These are phyloP conservation scores for Stylophora pistillata DNA, from an alignment of 64 coral and sea anemone species.

Conservation along the genomic window DNA sequence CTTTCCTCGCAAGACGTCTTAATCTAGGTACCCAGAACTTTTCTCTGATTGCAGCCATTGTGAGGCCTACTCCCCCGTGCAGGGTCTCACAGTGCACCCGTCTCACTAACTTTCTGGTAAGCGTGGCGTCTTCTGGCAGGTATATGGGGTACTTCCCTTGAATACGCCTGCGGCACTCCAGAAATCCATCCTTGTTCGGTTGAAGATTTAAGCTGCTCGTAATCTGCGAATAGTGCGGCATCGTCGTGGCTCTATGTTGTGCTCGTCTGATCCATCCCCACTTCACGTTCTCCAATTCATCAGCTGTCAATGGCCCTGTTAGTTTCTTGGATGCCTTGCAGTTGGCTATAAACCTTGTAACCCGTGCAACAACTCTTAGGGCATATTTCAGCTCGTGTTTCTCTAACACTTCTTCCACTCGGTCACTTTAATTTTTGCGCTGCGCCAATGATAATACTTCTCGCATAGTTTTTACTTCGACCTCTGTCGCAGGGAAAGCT, in stretches of 20 bases:
- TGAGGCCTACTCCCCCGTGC: background rate
- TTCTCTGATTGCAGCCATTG: conserved; percentile 2
- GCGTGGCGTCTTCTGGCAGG: background rate
- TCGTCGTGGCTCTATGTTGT: background rate
- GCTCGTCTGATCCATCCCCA: background rate
- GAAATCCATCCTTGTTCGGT: background rate
- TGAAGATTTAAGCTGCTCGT: too few relatives aligned
- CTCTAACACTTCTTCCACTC: conserved; percentile 11
- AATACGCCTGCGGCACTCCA: background rate
- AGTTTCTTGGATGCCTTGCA: conserved; percentile 13
- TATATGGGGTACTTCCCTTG: background rate
- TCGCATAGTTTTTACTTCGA: conserved; percentile 5
- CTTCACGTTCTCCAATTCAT: conserved; percentile 8
- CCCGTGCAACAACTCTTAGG: conserved; percentile 16
- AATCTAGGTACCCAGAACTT: too few relatives aligned
- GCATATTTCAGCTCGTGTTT: background rate
- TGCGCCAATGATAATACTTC: conserved; percentile 14
- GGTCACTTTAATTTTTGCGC: too few relatives aligned
- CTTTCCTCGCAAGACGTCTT: too few relatives aligned
- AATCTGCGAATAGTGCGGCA: background rate
- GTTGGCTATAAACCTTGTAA: conserved; percentile 25
- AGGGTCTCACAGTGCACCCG: conserved; percentile 3
- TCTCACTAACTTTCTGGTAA: conserved; percentile 1
- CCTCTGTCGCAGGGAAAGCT: conserved; percentile 17
- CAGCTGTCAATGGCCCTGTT: conserved; percentile 13